Evolutionary conservation across 2,888 invertebrate genomes (phyloP), one percentile per base, ranked within the genome.

Genomic region (Napeogenes sylphis): DNA sequence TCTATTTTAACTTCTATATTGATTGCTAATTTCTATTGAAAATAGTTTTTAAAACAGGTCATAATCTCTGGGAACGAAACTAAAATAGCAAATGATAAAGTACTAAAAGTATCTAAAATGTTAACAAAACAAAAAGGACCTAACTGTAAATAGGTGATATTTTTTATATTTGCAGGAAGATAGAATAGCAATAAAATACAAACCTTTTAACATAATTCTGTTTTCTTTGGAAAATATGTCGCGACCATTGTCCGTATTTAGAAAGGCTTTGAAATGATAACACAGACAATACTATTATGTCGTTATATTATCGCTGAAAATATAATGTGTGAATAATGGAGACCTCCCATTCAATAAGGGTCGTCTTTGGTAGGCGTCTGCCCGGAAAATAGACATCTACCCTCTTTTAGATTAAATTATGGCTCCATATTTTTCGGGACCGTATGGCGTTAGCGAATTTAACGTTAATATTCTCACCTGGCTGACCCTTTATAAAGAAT

Each of bases 381-480:
- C 74, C 78, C 75, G 79, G 79, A 82, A 83, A 84, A 83, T 83
- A 84, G 82, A 83, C 84, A 82, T 82, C 75, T 73, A 82, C 82
- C 85, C 83, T 81, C 86, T 82, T 77, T 75, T 69, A 79, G 82
- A 87, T 86, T 85, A 84, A 85, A 84, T 85, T 84, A 85, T 83
- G 77, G 78, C 78, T 79, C 81, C 80, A 79, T 83, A 82, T 85
- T 83, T 81, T 81, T 76, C 71, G 73, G 77, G 77, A 79, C 80
- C 80, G 73, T 78, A 65, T 62, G 66, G 58, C 30, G 61, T 59
- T 68, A 59, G 54, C 56, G 61, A 33, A 59, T 65, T 66, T 62
- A 61, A 61, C 56, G 65, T 68, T 55, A 55, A 68, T 67, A 58
- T 64, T 68, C 55, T 62, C 54, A 59, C 61, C 56, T 67, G 59